Evolutionary conservation across 2,113 vertebrate species (phyloP).

Genomic region (Athene cunicularia): DNA sequence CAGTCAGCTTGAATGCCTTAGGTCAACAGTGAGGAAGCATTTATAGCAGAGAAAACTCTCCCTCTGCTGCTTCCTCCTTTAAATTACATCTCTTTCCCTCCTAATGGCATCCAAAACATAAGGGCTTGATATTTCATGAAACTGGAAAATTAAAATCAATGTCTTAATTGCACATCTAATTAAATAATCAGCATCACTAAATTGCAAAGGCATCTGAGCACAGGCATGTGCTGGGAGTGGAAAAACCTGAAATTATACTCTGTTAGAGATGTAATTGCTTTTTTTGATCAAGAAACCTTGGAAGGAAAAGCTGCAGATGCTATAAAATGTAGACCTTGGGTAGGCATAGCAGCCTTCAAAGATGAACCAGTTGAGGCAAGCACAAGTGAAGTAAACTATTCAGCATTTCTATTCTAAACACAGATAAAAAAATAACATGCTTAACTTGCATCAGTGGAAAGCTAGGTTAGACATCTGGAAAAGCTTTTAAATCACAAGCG

Average conservation of each 20-base stretch:
- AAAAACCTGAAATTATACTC: conserved; percentile 57
- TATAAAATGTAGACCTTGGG: not conserved
- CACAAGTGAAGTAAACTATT: not conserved
- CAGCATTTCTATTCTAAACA: not conserved
- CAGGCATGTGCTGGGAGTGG: conserved; percentile 4
- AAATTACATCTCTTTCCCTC: conserved; percentile 58
- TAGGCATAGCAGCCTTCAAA: not conserved
- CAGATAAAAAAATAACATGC: not conserved
- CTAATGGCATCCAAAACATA: not conserved
- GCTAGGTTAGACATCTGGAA: not conserved
- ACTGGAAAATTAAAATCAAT: conserved; percentile 66
- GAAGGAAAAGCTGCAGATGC: not conserved
- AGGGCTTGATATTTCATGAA: conserved; percentile 14
- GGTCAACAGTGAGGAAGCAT: conserved; percentile 15
- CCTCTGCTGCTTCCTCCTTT: conserved; percentile 71
- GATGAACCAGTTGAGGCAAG: not conserved
- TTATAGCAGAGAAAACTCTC: conserved; percentile 71
- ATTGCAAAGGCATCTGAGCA: conserved; percentile 53
- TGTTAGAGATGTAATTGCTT: conserved; percentile 35
- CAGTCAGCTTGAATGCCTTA: not conserved
- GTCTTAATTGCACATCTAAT: conserved; percentile 60
- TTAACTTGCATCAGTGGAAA: not conserved
- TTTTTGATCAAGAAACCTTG: not conserved
- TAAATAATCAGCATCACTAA: conserved; percentile 63
- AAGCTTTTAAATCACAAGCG: not conserved